Percentiles rank a stretch among this genome's conserved stretches.
These are phyloP conservation scores for Andrena flavipes DNA, from an alignment of 2,888 invertebrate genomes.

Conservation along the genomic window DNA sequence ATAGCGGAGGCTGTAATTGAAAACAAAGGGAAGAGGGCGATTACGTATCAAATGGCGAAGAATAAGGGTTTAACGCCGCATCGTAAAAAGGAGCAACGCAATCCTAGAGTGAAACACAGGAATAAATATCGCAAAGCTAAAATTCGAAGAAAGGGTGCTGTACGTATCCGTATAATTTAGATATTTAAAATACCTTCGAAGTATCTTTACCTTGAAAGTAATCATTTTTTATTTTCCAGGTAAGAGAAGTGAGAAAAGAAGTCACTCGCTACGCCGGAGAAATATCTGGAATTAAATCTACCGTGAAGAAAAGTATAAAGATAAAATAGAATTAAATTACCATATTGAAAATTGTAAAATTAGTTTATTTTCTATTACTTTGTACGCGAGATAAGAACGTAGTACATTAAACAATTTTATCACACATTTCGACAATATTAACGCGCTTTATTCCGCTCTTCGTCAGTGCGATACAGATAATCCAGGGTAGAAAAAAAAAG, in stretches of 20 bases:
- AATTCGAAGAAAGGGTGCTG: conserved; percentile 96
- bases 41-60: conserved; percentile 97
- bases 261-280: conserved; percentile 95
- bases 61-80: conserved; percentile 97
- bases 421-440: not conserved
- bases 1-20: conserved; percentile 58
- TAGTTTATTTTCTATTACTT: conserved; percentile 35
- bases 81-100: conserved; percentile 95
- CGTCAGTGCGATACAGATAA: not conserved
- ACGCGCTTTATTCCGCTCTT: not conserved
- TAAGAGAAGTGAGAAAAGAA: conserved; percentile 93
- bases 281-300: conserved; percentile 96
- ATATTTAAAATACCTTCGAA: not conserved
- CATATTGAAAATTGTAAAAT: conserved; percentile 32
- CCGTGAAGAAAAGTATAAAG: conserved; percentile 95
- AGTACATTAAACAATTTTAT: conserved; percentile 11
- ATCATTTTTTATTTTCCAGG: conserved; percentile 83
- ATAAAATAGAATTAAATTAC: conserved; percentile 87
- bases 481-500: not conserved
- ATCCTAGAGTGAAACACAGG: conserved; percentile 97
- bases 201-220: conserved; percentile 18
- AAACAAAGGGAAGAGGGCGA: conserved; percentile 89
- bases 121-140: conserved; percentile 96
- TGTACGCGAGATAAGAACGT: conserved; percentile 12
- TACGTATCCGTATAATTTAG: conserved; percentile 82